Base-by-base conservation (phyloP, 2,113 vertebrate species). In the Neotragus moschatus region DNA sequence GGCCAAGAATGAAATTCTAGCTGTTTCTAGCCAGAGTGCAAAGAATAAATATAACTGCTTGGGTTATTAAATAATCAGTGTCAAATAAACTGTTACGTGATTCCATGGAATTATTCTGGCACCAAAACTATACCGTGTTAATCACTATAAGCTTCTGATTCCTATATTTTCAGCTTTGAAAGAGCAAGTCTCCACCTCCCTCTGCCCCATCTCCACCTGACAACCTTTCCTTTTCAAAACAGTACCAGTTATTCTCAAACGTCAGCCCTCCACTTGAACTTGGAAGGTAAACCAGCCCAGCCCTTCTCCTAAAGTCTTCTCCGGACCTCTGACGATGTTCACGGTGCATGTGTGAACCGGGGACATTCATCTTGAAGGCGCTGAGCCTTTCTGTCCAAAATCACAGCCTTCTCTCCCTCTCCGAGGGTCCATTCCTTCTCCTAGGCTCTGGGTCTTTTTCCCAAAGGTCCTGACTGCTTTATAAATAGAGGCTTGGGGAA, bases 331-430 rank as follows among this genome's bases (percentile, higher is more conserved):
- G 43, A 55, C 30, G 1, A 2, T 0, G 53, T 7, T 51, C 53
- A 2, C 12, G 3, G 23, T 1, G 33, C 75, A 6, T 2, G 0
- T 2, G 58, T 39, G n/a, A 25, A 16, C 33, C 2, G 0, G 25
- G 33, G 36, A 7, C 39, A 4, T 13, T 19, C 7, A 4, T 26
- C 49, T 91, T n/a, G 1, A 2, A 0, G 19, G 14, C 6, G 33
- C 23, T 8, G 5, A n/a, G 51, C 14, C 39, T 82, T 58, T 58
- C 45, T n/a, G n/a, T 15, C 60, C 58, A 6, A 53, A 77, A n/a
- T 47, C 49, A 15, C 2, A 2, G 56, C 55, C 70, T 53, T 13
- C 36, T 30, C 39, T 26, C 61, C 39, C 25, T 58, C 14, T 21
- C 36, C 0, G 3, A 14, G 87, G 3, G 53, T 10, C 75, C 23